Evolutionary conservation across 2,888 invertebrate species (phyloP).

Genomic region (Apodemia duryi): DNA sequence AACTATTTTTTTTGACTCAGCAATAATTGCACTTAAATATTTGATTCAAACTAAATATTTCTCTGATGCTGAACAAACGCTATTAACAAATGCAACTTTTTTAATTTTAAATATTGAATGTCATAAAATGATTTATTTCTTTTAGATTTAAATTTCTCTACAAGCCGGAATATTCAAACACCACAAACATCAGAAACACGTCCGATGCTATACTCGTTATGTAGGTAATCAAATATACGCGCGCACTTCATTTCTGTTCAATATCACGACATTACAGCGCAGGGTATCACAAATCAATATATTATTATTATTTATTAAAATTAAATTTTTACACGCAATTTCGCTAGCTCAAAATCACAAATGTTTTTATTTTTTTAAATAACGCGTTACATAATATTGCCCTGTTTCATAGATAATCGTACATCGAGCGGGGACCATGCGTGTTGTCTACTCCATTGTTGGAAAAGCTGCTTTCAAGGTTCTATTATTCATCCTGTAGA

Average conservation of each 20-base stretch:
- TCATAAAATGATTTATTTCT: conserved; percentile 14
- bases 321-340: conserved; percentile 2
- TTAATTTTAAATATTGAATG: conserved; percentile 15
- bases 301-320: conserved; percentile 1
- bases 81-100: conserved; percentile 18
- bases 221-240: conserved; percentile 1
- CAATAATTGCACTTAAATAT: conserved; percentile 23
- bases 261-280: conserved; percentile 22
- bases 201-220: conserved; percentile 11
- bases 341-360: background rate
- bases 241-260: conserved; percentile 14
- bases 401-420: conserved; percentile 78
- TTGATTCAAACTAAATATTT: conserved; percentile 15
- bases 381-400: conserved; percentile 70
- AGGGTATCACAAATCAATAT: conserved; percentile 16
- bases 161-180: conserved; percentile 7
- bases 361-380: conserved; percentile 19
- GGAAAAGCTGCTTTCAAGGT: conserved; percentile 79
- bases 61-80: conserved; percentile 31
- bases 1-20: conserved; percentile 17
- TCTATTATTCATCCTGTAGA: conserved; percentile 77
- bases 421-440: conserved; percentile 72
- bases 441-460: conserved; percentile 79
- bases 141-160: conserved; percentile 11
- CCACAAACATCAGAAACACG: conserved; percentile 12